Evolutionary conservation across 2,113 vertebrate species (phyloP).

Genomic region (Ibidorhyncha struthersii): DNA sequence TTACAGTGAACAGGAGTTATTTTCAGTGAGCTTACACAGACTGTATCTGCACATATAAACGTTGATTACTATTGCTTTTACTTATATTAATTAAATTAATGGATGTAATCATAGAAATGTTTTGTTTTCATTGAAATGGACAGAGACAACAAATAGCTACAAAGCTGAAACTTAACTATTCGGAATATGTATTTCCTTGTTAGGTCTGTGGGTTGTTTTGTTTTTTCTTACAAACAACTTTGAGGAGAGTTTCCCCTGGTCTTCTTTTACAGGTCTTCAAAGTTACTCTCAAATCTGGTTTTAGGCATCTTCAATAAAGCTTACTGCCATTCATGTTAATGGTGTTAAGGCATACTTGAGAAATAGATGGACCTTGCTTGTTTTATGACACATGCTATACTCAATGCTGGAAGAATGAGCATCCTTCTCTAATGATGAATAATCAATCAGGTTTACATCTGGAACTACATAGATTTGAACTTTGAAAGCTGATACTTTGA

Average conservation of each 20-base stretch:
- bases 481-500: neutral
- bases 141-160: neutral
- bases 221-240: neutral
- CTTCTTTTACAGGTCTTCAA: neutral
- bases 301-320: neutral
- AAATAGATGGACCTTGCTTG: neutral
- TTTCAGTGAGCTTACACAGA: neutral
- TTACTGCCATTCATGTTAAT: neutral
- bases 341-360: neutral
- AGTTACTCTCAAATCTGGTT: neutral
- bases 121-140: neutral
- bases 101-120: neutral
- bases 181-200: neutral
- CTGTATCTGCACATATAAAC: neutral
- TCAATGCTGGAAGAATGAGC: neutral
- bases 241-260: neutral
- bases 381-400: neutral
- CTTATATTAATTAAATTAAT: slow-evolving; percentile 8
- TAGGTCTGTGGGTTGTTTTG: neutral
- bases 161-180: neutral
- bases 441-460: neutral
- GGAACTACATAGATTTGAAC: neutral
- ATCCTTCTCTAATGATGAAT: neutral
- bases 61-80: neutral
- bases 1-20: neutral